Evolutionary conservation across 1,140 invertebrate genomes (phyloP).

Genomic region (Whitmania pigra): DNA sequence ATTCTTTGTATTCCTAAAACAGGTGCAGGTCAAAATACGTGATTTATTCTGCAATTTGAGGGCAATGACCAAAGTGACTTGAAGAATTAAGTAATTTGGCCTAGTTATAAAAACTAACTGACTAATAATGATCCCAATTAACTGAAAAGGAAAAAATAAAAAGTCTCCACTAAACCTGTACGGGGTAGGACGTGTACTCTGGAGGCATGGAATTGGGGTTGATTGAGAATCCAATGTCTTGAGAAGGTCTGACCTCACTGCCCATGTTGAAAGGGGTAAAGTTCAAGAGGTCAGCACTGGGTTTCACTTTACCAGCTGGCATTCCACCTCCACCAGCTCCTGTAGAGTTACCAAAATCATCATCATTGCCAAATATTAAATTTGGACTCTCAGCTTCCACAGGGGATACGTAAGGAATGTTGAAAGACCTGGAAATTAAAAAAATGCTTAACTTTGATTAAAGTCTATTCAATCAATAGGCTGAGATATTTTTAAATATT

Average conservation of each 20-base stretch:
- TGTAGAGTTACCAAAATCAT: constrained; percentile 16
- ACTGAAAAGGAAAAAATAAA: neutral
- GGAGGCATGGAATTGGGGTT: neutral
- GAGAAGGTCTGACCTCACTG: too few species aligned
- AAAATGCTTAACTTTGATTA: too few species aligned
- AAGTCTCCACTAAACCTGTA: neutral
- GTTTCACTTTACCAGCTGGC: neutral
- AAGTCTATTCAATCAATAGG: too few species aligned
- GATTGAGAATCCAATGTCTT: neutral
- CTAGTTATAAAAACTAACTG: too few species aligned
- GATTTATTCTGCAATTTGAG: too few species aligned
- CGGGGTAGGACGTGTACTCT: neutral
- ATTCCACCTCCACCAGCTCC: constrained; percentile 23
- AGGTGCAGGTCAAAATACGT: neutral
- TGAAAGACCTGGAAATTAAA: constrained; percentile 46
- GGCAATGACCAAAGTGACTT: neutral
- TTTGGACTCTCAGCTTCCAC: constrained; percentile 31
- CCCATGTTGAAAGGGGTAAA: neutral
- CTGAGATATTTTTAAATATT: too few species aligned
- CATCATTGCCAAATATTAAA: constrained; percentile 11
- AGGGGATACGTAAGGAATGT: constrained; percentile 83
- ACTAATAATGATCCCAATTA: too few species aligned
- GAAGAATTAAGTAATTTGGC: neutral
- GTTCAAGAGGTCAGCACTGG: neutral
- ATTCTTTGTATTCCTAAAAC: neutral